Evolutionary conservation across 2,888 invertebrate species (phyloP).

Genomic region (Phaedon cochleariae): DNA sequence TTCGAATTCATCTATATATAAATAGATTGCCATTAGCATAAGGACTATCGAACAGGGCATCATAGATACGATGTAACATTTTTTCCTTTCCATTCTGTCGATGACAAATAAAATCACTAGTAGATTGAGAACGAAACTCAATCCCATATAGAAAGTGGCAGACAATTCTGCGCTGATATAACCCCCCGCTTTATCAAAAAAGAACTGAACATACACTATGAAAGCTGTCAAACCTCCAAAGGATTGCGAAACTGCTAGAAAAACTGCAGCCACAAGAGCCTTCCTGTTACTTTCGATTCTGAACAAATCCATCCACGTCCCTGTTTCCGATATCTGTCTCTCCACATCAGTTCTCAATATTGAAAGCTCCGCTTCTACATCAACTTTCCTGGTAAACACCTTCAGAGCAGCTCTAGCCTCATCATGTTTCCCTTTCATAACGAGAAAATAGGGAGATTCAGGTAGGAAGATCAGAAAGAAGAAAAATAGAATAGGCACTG

Average conservation of each 20-base stretch:
- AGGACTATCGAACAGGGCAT: conserved; percentile 41
- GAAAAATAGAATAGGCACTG: conserved; percentile 59
- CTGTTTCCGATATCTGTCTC: conserved; percentile 49
- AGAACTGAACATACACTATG: conserved; percentile 47
- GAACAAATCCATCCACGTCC: conserved; percentile 48
- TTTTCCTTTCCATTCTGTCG: conserved; percentile 45
- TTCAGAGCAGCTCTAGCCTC: conserved; percentile 42
- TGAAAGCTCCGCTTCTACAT: conserved; percentile 43
- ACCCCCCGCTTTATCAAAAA: conserved; percentile 52
- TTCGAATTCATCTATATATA: conserved; percentile 40
- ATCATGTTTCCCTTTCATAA: conserved; percentile 40
- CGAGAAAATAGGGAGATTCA: conserved; percentile 60
- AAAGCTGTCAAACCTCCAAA: conserved; percentile 48
- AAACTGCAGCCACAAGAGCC: conserved; percentile 45
- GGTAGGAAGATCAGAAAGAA: conserved; percentile 68
- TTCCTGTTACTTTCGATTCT: conserved; percentile 44
- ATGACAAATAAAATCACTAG: conserved; percentile 38
- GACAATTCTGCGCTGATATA: conserved; percentile 45
- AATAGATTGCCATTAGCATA: conserved; percentile 42
- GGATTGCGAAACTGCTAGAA: conserved; percentile 49
- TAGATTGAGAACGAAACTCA: conserved; percentile 35
- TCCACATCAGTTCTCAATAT: conserved; percentile 42
- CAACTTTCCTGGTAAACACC: conserved; percentile 35
- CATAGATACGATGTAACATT: conserved; percentile 44
- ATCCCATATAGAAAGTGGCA: conserved; percentile 36